Evolutionary conservation across 2,113 vertebrate species (phyloP), one percentile per base, ranked within the genome.

Genomic region (Periophthalmus modestus): DNA sequence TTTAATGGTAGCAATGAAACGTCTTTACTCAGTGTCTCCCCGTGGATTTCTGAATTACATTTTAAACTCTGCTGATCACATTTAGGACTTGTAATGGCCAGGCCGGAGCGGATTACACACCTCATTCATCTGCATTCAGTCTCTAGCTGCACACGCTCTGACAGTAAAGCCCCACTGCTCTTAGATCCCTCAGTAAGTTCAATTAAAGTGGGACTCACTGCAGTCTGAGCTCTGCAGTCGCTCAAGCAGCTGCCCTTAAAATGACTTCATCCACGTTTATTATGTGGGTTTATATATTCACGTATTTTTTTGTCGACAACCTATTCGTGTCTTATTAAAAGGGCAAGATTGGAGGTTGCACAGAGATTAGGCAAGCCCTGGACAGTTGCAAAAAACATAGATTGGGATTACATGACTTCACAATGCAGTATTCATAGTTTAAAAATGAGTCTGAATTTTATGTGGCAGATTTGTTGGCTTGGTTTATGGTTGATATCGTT

Each of bases 11-110:
- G 9, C 33, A 36, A 63, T 63, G 33, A 65, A 65, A 36, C 34
- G 34, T 19, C 62, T 65, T 39, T 39, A 43, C 34, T 65, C 34
- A 43, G 34, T 39, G 62, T 19, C 62, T 65, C 62, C 62, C 61
- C 10, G 18, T 65, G 62, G 62, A 65, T 65, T 39, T 65, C 62
- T n/a, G 34, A 65, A 65, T 43, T 65, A 65, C 62, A 65, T 65
- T 65, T 65, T 65, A 65, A 65, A 65, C 62, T 65, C 62, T 13
- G 62, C 62, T 65, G 62, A 65, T 65, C 62, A 65, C 62, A 43
- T 65, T 65, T 65, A 34, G 61, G 61, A 19, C 28, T 36, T 34
- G 28, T 63, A 65, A 65, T 65, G 62, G 62, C 62, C 62, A 65
- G 62, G 15, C 62, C 34, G 62, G 62, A 59, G 33, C 62, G 18